Base-by-base conservation (phyloP, 2,113 vertebrate genomes). In the Ivindomyrus marchei region DNA sequence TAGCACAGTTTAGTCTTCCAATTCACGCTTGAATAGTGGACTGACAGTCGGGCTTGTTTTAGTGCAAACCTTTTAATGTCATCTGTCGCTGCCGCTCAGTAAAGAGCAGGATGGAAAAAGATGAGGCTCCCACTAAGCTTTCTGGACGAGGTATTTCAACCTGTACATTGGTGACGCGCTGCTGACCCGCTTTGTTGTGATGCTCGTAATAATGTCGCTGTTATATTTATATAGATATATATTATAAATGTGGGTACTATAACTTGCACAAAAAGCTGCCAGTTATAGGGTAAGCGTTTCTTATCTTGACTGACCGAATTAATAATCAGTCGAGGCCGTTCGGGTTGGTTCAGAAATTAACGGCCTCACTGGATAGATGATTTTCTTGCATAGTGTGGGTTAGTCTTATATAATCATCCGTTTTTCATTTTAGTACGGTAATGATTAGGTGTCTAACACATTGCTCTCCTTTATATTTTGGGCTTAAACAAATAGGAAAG, bases 131-230 rank as follows among this genome's bases (percentile, higher is more conserved):
- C 21, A 49, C n/a, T 24, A 42, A 42, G 15, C 62, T 88, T 77
- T 90, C 85, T 53, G 36, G 47, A 77, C 85, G 27, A 80, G 89
- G 89, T 90, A 90, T 88, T 87, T 50, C 31, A 50, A 2, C 50
- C 42, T 84, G 80, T 46, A 45, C 39, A 31, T 15, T 53, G 85
- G 42, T 17, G 46, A 50, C 13, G n/a, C n/a, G 10, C 15, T 36
- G n/a, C 27, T n/a, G 10, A 36, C 24, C 13, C 4, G 45, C 11
- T 85, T 85, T n/a, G 85, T 31, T 53, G 49, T 53, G 27, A 10
- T 46, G 39, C 2, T 83, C 19, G 42, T 42, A 42, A 3, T 47
- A 21, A 85, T 77, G 17, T 47, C 3, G 21, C 19, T 19, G 4
- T 77, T 42, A 42, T 80, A 39, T 77, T 77, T 39, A 42, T 80